Conservation (phyloP, 1,140 invertebrate genomes). For the Phocides pigmalion region DNA sequence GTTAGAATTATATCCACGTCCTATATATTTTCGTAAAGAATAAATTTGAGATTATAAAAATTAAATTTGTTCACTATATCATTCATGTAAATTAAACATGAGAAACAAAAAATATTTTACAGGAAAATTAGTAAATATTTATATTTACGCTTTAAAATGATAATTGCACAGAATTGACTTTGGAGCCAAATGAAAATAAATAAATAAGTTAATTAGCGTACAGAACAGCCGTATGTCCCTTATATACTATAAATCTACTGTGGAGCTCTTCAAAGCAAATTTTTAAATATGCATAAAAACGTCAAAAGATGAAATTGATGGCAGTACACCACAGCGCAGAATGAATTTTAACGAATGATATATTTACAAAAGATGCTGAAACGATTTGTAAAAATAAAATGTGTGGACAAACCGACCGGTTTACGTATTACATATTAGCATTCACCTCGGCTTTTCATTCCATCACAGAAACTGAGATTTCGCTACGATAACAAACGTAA, state of each 20-base stretch:
- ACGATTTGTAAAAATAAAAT: constrained; percentile 77
- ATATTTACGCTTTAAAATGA: too few relatives aligned
- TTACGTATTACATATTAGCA: constrained; percentile 44
- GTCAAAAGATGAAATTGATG: constrained; percentile 77
- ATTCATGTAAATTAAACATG: too few relatives aligned
- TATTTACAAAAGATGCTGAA: constrained; percentile 62
- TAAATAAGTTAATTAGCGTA: constrained; percentile 11
- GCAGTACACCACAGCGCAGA: constrained; percentile 50
- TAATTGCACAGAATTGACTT: too few relatives aligned
- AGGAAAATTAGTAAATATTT: too few relatives aligned
- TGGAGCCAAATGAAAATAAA: not conserved
- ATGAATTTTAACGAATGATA: constrained; percentile 72
- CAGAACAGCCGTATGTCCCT: constrained; percentile 50
- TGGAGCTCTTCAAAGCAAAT: constrained; percentile 75
- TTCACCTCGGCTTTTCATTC: constrained; percentile 35
- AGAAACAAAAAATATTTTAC: too few relatives aligned
- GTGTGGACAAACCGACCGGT: constrained; percentile 55
- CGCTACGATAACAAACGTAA: constrained; percentile 28
- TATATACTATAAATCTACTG: constrained; percentile 65
- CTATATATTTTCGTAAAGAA: too few relatives aligned
- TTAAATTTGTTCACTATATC: too few relatives aligned
- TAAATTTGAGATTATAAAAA: too few relatives aligned
- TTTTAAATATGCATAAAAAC: constrained; percentile 82
- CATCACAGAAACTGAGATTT: constrained; percentile 29
- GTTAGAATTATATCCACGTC: too few relatives aligned